Percentiles rank a stretch among this genome's conserved stretches.
Conservation (phyloP, 1,140 invertebrate species). For the Danaus plexippus region DNA sequence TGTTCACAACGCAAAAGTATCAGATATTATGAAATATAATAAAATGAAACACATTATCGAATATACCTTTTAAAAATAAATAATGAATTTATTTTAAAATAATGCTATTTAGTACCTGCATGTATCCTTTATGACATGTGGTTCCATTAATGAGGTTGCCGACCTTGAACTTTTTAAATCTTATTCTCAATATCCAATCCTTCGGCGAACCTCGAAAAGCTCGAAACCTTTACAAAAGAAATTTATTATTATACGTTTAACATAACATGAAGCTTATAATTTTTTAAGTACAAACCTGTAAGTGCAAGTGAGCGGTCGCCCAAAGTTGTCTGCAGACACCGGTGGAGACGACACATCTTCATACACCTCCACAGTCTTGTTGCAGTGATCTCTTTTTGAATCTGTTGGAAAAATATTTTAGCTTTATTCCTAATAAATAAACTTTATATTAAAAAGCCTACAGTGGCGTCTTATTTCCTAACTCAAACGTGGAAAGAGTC, state of each 20-base stretch:
- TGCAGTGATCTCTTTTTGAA: conserved; percentile 84
- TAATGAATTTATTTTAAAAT: no score
- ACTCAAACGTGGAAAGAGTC: no score
- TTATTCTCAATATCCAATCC: conserved; percentile 90
- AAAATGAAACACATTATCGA: no score
- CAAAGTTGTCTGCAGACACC: conserved; percentile 84
- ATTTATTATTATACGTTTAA: neutral
- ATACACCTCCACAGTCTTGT: conserved; percentile 93
- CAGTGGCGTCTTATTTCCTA: no score
- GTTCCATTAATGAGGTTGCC: conserved; percentile 88
- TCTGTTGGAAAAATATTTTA: conserved; percentile 51
- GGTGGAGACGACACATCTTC: conserved; percentile 90
- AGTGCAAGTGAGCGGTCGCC: conserved; percentile 88
- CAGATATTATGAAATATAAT: no score
- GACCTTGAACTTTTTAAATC: conserved; percentile 94
- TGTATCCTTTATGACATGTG: conserved; percentile 86
- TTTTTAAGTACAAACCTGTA: conserved; percentile 73
- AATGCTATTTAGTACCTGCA: conserved; percentile 78
- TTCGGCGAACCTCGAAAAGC: conserved; percentile 85
- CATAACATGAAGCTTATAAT: neutral
- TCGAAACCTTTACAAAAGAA: conserved; percentile 76
- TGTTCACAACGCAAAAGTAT: no score
- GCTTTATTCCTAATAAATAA: no score
- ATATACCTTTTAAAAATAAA: no score
- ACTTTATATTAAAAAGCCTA: no score